Conservation (phyloP, 2,888 invertebrate species). For the Himalopsyche anomala region DNA sequence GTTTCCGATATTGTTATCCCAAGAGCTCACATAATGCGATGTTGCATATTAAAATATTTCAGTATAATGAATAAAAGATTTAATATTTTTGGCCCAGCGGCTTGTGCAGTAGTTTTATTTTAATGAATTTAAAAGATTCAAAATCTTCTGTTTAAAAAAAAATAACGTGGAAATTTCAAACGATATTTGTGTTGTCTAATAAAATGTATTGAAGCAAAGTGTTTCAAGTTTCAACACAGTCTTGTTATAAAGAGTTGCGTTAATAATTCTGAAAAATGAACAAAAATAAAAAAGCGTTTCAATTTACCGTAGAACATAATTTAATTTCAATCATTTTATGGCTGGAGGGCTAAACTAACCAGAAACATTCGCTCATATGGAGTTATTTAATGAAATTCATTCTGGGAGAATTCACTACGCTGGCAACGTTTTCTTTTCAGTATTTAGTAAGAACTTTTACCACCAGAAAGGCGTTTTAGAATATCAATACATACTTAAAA, state of each 20-base stretch:
- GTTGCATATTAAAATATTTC: no score
- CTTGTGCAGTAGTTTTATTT: no score
- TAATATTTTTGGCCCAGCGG: no score
- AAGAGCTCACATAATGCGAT: no score
- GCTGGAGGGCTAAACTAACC: not conserved
- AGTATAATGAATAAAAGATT: no score
- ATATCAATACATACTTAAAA: no score
- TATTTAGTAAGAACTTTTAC: no score
- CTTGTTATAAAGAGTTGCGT: not conserved
- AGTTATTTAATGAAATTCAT: conserved; percentile 13
- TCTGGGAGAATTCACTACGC: not conserved
- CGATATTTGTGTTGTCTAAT: not conserved
- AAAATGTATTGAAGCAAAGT: not conserved
- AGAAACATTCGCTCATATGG: conserved; percentile 17
- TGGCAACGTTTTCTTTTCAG: not conserved
- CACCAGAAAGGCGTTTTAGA: no score
- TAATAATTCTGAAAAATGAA: not conserved
- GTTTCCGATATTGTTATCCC: no score
- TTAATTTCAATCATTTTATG: conserved; percentile 3
- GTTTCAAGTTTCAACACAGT: not conserved
- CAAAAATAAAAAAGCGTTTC: not conserved
- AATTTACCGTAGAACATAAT: not conserved
- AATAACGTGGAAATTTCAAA: no score
- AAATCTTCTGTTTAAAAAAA: no score
- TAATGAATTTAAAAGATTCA: no score